Percentiles rank a stretch among this genome's conserved stretches.
Evolutionary conservation across 2,113 vertebrate species (phyloP).

Genomic region (Mastomys coucha): DNA sequence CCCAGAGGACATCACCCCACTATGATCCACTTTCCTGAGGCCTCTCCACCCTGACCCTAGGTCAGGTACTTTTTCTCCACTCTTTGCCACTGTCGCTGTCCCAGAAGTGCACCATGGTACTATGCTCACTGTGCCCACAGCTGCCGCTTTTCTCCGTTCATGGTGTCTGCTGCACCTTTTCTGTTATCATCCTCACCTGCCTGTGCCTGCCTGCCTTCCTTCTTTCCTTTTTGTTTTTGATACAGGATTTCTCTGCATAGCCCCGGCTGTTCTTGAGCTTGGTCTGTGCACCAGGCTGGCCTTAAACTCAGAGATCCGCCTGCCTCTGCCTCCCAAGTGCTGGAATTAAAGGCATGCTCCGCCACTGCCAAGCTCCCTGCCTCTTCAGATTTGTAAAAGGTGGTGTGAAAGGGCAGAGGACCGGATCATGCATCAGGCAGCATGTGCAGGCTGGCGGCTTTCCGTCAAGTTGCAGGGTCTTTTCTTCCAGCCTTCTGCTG

Average conservation of each 20-base stretch:
- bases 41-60: accelerated
- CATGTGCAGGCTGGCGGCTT: accelerated
- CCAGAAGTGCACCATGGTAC: neutral
- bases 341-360: neutral
- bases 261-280: neutral
- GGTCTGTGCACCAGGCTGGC: neutral
- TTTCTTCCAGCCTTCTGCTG: neutral
- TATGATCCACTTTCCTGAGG: neutral
- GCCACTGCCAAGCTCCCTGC: neutral
- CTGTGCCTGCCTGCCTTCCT: neutral
- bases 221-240: neutral
- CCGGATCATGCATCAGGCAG: accelerated
- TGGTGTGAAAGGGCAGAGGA: neutral
- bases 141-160: neutral
- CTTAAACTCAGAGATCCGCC: neutral
- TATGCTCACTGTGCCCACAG: neutral
- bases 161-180: neutral
- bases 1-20: neutral
- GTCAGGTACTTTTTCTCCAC: neutral
- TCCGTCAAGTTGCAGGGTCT: neutral
- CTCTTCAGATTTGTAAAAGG: neutral
- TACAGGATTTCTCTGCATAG: neutral
- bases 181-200: neutral
- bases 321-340: neutral
- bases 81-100: neutral